phyloP scores from a whole-genome alignment of 2,797 vertebrate genomes.

The Oryzias sinensis region DNA sequence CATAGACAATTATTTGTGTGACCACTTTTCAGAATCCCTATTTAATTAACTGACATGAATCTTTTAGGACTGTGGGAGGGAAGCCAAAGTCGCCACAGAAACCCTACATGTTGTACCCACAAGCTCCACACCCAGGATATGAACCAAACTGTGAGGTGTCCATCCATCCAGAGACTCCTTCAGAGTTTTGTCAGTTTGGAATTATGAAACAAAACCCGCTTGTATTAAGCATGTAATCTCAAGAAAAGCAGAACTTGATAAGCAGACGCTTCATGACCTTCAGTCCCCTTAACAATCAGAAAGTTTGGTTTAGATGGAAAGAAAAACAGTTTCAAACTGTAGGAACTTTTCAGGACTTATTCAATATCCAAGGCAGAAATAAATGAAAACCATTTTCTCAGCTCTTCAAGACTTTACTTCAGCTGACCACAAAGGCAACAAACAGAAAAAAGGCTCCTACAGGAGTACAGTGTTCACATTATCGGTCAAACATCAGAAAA shows the following conservation, averaged over 20 bases:
- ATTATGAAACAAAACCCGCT: too few relatives aligned
- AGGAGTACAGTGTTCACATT: background rate
- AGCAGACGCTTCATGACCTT: conserved; percentile 36
- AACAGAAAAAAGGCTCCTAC: background rate
- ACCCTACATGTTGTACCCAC: too few relatives aligned
- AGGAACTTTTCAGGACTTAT: conserved; percentile 31
- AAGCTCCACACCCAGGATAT: too few relatives aligned
- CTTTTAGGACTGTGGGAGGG: too few relatives aligned
- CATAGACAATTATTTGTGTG: too few relatives aligned
- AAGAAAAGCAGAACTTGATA: conserved; percentile 4
- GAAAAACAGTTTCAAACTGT: conserved; percentile 34
- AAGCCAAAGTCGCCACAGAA: too few relatives aligned
- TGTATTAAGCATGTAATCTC: too few relatives aligned
- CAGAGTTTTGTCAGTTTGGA: too few relatives aligned
- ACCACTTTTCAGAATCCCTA: too few relatives aligned
- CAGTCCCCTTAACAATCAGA: conserved; percentile 32
- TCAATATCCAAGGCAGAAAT: conserved; percentile 4
- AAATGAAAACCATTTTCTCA: conserved; percentile 11
- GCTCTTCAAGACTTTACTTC: conserved; percentile 1
- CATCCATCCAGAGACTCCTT: too few relatives aligned
- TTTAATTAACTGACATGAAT: too few relatives aligned
- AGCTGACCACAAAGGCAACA: background rate
- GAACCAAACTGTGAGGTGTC: too few relatives aligned
- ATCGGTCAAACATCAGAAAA: background rate
- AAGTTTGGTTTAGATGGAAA: conserved; percentile 48